Evolutionary conservation across 2,113 vertebrate species (phyloP).

Genomic region (Epinephelus cyanopodus): DNA sequence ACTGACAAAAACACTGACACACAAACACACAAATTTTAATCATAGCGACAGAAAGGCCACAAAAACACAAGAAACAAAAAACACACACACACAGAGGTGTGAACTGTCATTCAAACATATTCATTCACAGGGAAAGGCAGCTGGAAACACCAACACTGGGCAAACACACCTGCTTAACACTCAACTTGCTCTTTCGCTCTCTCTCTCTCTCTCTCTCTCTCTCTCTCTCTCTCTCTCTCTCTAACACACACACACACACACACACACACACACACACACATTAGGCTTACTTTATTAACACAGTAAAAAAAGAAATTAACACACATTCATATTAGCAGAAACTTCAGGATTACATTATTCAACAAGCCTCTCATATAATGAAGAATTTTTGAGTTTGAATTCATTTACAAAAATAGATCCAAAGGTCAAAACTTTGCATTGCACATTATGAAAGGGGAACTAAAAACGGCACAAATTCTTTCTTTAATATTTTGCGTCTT

Average conservation of each 20-base stretch:
- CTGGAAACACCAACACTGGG: constrained; percentile 8
- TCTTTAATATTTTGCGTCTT: not conserved
- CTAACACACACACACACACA: not conserved
- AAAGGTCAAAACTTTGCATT: not conserved
- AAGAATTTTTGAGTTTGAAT: not conserved
- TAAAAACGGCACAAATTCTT: not conserved
- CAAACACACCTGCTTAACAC: not conserved
- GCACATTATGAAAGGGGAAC: not conserved
- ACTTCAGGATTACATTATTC: not conserved
- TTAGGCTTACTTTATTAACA: not conserved
- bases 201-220: too few relatives aligned
- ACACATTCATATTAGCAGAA: not conserved
- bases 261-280: not conserved
- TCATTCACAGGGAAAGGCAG: constrained; percentile 31
- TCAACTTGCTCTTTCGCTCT: not conserved
- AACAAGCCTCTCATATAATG: not conserved
- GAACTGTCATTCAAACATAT: constrained; percentile 29
- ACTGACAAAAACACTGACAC: constrained; percentile 20
- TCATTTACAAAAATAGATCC: not conserved
- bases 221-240: too few relatives aligned
- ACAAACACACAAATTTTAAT: constrained; percentile 11
- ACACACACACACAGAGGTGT: constrained; percentile 39
- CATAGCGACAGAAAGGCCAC: constrained; percentile 6
- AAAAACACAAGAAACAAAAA: constrained; percentile 10
- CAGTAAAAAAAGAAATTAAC: not conserved